These are phyloP conservation scores for Yoshiicerus persimilis DNA, from an alignment of 1,140 invertebrate species.

Conservation along the genomic window DNA sequence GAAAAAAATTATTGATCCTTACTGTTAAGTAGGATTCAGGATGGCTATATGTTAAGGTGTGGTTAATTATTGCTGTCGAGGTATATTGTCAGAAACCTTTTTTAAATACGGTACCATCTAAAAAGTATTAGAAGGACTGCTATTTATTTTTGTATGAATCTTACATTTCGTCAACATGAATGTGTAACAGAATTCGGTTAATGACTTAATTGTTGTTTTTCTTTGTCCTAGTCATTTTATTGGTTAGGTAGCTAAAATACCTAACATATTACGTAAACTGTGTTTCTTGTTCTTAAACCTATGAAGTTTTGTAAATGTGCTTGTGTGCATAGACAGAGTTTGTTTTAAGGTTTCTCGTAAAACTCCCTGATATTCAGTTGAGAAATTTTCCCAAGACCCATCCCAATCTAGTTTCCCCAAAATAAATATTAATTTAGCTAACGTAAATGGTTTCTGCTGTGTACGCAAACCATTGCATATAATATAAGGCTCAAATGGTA, in stretches of 20 bases:
- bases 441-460: background rate
- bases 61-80: background rate
- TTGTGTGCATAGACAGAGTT: constrained; percentile 33
- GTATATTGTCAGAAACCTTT: background rate
- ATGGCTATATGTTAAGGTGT: background rate
- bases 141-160: too few relatives aligned
- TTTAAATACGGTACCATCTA: background rate
- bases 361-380: background rate
- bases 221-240: background rate
- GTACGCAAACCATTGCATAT: background rate
- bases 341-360: background rate
- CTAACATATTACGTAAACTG: background rate
- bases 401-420: background rate
- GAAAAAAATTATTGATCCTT: background rate
- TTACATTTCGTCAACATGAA: background rate
- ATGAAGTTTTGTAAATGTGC: constrained; percentile 5
- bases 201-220: background rate
- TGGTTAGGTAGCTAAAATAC: background rate
- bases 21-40: background rate
- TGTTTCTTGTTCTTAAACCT: constrained; percentile 22
- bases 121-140: too few relatives aligned
- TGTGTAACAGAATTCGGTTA: background rate
- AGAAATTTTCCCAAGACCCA: constrained; percentile 15
- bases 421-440: background rate
- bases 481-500: background rate